Conservation (phyloP, 2,113 vertebrate genomes). For the Brachyhypopomus gauderio region DNA sequence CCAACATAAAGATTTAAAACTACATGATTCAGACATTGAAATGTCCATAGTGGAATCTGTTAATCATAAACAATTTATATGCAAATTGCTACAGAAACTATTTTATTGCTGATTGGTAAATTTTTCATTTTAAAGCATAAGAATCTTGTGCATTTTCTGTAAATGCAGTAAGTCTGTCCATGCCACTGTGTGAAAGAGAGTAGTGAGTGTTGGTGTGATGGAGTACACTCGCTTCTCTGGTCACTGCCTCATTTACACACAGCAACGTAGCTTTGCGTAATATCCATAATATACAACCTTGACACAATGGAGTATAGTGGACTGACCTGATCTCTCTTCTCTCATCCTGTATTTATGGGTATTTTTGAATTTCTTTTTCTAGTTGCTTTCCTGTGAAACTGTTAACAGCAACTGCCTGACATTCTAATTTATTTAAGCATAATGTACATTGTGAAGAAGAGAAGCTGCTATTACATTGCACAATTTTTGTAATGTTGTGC, state of each 20-base stretch:
- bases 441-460: not conserved
- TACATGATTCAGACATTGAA: not conserved
- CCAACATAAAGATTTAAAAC: not conserved
- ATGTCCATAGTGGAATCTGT: not conserved
- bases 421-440: not conserved
- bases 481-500: not conserved
- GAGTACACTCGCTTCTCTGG: too few species aligned
- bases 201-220: too few species aligned
- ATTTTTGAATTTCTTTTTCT: constrained; percentile 20
- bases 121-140: too few species aligned
- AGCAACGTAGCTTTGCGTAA: too few species aligned
- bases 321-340: too few species aligned
- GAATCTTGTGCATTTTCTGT: too few species aligned
- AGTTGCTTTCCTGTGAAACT: constrained; percentile 24
- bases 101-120: not conserved
- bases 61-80: not conserved
- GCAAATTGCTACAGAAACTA: too few species aligned
- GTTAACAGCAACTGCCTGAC: not conserved
- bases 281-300: too few species aligned
- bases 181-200: too few species aligned
- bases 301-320: too few species aligned
- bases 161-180: too few species aligned
- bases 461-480: not conserved
- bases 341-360: constrained; percentile 6
- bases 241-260: too few species aligned